Evolutionary conservation across 2,888 invertebrate species (phyloP).

Genomic region (Caenorhabditis parvicauda): DNA sequence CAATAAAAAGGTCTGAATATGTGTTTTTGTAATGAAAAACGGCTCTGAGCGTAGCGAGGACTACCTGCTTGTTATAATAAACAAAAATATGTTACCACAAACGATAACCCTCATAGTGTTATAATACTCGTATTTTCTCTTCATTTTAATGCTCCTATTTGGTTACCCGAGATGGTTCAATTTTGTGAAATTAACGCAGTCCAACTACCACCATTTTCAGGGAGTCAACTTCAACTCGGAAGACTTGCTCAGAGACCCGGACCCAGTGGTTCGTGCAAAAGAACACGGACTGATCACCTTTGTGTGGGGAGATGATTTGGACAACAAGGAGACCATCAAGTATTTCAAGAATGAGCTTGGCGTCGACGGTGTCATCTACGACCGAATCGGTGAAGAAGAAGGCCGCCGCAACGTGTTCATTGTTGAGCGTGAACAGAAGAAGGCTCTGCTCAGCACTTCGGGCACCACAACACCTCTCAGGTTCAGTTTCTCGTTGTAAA

Average conservation of each 20-base stretch:
- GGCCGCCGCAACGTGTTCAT: conserved; percentile 54
- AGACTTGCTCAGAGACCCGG: conserved; percentile 77
- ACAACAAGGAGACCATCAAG: conserved; percentile 80
- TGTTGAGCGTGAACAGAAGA: conserved; percentile 56
- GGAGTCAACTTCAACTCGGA: conserved; percentile 91
- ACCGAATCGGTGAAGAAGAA: conserved; percentile 66
- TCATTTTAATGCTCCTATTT: conserved; percentile 2
- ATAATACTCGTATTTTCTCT: too few relatives aligned
- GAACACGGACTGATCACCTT: conserved; percentile 80
- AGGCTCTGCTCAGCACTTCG: conserved; percentile 21
- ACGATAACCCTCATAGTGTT: too few relatives aligned
- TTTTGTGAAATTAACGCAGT: neutral
- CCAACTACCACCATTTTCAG: too few relatives aligned
- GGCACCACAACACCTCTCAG: conserved; percentile 24
- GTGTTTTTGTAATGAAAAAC: too few relatives aligned
- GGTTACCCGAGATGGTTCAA: neutral
- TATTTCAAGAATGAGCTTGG: conserved; percentile 85
- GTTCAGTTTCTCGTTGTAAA: too few relatives aligned
- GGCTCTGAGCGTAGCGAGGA: too few relatives aligned
- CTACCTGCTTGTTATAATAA: too few relatives aligned
- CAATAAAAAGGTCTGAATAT: too few relatives aligned
- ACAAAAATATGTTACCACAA: too few relatives aligned
- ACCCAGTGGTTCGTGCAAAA: conserved; percentile 69
- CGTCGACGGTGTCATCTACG: conserved; percentile 92
- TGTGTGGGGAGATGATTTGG: conserved; percentile 96